phyloP scores from a whole-genome alignment of 2,888 invertebrate species.

The Pachycephus smyrnensis region DNA sequence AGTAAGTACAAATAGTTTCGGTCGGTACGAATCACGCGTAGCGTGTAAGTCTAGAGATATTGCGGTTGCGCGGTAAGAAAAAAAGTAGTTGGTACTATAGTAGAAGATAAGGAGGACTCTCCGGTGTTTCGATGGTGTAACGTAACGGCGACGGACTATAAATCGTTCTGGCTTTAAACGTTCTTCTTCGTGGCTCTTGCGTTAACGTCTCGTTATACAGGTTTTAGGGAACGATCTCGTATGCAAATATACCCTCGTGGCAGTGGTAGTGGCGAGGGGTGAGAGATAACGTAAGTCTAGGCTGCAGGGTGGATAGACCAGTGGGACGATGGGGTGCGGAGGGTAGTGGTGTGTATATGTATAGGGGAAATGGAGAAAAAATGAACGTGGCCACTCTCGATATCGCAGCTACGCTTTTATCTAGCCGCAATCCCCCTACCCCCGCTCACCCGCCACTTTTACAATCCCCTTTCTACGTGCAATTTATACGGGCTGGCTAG shows the following conservation, averaged over 20 bases:
- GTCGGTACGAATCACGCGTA: neutral
- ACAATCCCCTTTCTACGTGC: neutral
- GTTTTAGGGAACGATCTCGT: neutral
- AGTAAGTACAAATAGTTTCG: neutral
- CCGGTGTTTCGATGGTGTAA: neutral
- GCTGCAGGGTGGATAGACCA: neutral
- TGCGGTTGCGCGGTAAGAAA: neutral
- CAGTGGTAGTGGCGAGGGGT: neutral
- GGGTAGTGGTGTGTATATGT: neutral
- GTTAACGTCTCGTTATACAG: neutral
- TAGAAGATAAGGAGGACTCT: neutral
- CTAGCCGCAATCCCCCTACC: neutral
- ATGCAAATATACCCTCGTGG: neutral
- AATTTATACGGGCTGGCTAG: neutral
- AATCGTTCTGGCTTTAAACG: neutral
- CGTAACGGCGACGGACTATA: neutral
- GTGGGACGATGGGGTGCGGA: neutral
- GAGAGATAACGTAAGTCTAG: neutral
- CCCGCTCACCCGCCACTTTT: neutral
- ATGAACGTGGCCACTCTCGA: neutral
- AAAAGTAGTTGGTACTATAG: neutral
- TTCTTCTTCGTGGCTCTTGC: neutral
- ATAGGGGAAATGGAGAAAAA: neutral
- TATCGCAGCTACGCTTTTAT: neutral
- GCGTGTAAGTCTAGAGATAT: neutral